phyloP scores from a whole-genome alignment of 2,113 vertebrate genomes.

The Alectura lathami region DNA sequence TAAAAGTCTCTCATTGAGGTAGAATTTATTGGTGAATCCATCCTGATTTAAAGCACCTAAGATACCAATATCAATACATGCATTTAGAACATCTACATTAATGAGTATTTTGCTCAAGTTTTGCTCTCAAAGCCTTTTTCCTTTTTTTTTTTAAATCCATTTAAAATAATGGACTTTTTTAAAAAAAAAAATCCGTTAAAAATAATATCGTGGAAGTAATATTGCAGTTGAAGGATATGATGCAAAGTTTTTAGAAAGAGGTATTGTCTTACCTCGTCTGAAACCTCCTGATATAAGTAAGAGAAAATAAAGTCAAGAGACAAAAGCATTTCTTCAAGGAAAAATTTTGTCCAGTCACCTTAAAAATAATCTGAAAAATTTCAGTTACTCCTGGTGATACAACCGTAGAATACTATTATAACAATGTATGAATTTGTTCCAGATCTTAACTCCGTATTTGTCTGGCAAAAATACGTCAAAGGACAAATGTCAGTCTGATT shows the following conservation, averaged over 20 bases:
- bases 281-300: background rate
- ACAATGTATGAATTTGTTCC: background rate
- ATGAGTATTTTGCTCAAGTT: background rate
- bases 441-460: background rate
- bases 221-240: background rate
- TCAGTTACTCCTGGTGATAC: background rate
- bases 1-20: background rate
- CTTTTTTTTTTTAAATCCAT: background rate
- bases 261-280: background rate
- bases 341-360: background rate
- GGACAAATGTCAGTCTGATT: background rate
- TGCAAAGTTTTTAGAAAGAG: background rate
- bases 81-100: background rate
- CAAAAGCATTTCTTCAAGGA: background rate
- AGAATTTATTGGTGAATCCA: background rate
- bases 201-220: rapidly evolving
- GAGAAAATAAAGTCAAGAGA: background rate
- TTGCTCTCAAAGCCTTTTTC: background rate
- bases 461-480: background rate
- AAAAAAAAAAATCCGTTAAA: background rate
- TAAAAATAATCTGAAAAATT: background rate
- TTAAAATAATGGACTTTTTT: no score
- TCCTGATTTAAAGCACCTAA: background rate
- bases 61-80: background rate
- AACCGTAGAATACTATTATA: background rate